A percentile compares a stretch with the other conserved stretches of the same genome.
Conservation (phyloP, 2,113 vertebrate genomes). For the Leucoraja erinaceus region DNA sequence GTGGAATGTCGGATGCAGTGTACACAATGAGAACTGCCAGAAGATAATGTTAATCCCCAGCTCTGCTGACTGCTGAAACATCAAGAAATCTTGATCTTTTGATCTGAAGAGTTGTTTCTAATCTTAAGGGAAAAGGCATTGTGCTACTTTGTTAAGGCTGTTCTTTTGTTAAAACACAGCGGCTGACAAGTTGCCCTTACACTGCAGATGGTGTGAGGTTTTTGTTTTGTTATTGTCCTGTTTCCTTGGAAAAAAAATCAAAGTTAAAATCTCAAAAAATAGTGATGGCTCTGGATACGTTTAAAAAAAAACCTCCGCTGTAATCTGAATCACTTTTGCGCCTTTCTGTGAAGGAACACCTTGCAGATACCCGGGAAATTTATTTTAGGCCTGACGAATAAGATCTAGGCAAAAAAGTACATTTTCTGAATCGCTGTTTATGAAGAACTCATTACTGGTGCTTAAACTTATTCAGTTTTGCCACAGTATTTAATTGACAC, state of each 20-base stretch:
- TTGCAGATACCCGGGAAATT: background rate
- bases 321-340: background rate
- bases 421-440: slow-evolving; percentile 14
- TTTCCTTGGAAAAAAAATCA: slow-evolving; percentile 1
- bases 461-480: slow-evolving; percentile 31
- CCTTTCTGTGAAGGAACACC: background rate
- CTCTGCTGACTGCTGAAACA: slow-evolving; percentile 29
- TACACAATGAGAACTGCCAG: slow-evolving; percentile 32
- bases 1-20: slow-evolving; percentile 44
- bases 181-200: slow-evolving; percentile 25
- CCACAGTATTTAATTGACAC: slow-evolving; percentile 36
- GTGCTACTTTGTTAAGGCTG: slow-evolving; percentile 33
- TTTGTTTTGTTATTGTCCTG: background rate
- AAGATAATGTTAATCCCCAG: slow-evolving; percentile 40
- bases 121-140: slow-evolving; percentile 37
- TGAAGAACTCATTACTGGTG: slow-evolving; percentile 16
- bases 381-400: background rate
- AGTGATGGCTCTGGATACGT: background rate
- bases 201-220: slow-evolving; percentile 18
- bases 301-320: background rate
- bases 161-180: slow-evolving; percentile 17
- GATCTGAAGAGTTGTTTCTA: slow-evolving; percentile 37
- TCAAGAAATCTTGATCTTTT: slow-evolving; percentile 40
- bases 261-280: slow-evolving; percentile 21
- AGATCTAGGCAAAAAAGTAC: background rate